Percentiles rank a stretch among this genome's conserved stretches.
Conservation (phyloP, 2,888 invertebrate genomes). For the Dryococelus australis region DNA sequence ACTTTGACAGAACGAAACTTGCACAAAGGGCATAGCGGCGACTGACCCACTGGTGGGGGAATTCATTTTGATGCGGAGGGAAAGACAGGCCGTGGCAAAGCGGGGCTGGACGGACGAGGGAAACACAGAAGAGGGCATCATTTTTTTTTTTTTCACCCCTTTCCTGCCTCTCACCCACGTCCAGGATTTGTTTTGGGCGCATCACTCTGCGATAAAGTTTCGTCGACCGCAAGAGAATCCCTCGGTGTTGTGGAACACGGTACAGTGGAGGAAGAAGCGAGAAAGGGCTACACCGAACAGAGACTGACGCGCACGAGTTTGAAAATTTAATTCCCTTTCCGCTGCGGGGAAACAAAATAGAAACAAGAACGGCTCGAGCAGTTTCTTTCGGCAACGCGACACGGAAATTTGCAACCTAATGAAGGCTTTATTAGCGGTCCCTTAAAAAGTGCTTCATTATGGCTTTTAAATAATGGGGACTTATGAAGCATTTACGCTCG, state of each 20-base stretch:
- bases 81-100: neutral
- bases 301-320: neutral
- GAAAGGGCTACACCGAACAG: neutral
- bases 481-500: too few relatives aligned
- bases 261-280: neutral
- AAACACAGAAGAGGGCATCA: neutral
- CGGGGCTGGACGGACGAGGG: neutral
- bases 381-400: neutral
- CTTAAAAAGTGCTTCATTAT: neutral
- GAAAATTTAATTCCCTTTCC: neutral
- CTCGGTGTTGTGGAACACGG: neutral
- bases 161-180: neutral
- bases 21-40: constrained; percentile 13
- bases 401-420: neutral
- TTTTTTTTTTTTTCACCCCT: neutral
- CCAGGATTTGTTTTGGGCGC: constrained; percentile 4
- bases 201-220: neutral
- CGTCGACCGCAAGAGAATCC: neutral
- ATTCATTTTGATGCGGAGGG: neutral
- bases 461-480: too few relatives aligned
- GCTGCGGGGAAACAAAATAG: constrained; percentile 9
- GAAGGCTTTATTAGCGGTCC: neutral
- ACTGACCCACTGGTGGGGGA: constrained; percentile 22
- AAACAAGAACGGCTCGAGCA: neutral
- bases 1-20: constrained; percentile 27